These are phyloP conservation scores for Phrynocephalus vlangalii DNA, from an alignment of 2,797 vertebrate species.

Conservation along the genomic window DNA sequence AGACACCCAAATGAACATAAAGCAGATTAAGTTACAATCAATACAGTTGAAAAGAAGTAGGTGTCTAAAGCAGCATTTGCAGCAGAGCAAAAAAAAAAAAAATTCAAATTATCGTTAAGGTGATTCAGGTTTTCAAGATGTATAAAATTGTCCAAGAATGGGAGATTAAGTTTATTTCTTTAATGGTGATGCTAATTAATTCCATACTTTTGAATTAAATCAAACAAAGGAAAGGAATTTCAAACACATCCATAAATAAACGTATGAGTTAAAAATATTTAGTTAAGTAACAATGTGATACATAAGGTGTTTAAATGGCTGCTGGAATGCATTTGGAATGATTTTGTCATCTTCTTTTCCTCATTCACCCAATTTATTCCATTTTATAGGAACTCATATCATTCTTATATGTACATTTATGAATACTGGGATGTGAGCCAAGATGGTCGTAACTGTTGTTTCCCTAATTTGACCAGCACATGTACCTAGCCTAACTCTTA, in stretches of 20 bases:
- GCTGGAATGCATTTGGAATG: constrained; percentile 7
- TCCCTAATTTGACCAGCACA: neutral
- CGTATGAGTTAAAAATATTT: neutral
- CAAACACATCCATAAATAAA: neutral
- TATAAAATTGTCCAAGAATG: neutral
- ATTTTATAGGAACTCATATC: neutral
- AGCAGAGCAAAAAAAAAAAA: neutral
- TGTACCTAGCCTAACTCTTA: neutral
- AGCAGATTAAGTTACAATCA: neutral
- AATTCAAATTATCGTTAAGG: constrained; percentile 3
- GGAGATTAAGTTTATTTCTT: neutral
- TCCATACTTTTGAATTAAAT: constrained; percentile 13
- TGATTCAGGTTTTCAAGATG: neutral
- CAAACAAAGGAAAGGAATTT: neutral
- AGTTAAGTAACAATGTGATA: neutral
- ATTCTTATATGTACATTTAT: neutral
- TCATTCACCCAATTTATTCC: neutral
- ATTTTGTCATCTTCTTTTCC: neutral
- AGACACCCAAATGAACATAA: neutral
- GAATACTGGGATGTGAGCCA: neutral
- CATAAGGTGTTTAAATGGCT: neutral
- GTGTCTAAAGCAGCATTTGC: neutral
- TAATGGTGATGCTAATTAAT: neutral
- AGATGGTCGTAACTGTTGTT: neutral
- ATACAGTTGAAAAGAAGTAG: neutral